Evolutionary conservation across 53 echinoderm and acorn worm genomes (phyloP), one percentile per base, ranked within the genome.

Genomic region (Echinarachnius parma): DNA sequence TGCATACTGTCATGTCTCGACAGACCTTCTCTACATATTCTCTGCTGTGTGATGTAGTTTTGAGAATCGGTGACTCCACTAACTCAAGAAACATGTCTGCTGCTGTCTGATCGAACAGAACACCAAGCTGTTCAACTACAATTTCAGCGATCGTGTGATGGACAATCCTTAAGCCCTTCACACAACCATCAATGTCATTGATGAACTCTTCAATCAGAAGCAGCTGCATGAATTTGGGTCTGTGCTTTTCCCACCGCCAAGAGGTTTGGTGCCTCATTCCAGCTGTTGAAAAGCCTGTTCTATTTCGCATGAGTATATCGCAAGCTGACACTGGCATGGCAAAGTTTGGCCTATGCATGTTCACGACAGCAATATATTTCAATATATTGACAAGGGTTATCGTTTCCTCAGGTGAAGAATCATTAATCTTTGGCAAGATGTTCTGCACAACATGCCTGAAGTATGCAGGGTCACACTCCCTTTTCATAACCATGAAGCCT

Each of bases 311-410:
- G 26, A 87, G 60, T 16, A 54, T 54, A 55, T 92, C 92, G 75
- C 92, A 92, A 37, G 80, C 80, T 7, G 92, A 80, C 7, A 80
- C 78, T 29, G 92, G 87, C 59, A 92, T 86, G 5, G 67, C 75
- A 54, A 78, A 76, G 1, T 78, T 81, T n/a, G 56, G 80, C n/a
- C 34, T 50, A 61, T 84, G 84, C 15, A 39, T 48, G 30, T 84
- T 83, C 27, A 92, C 49, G n/a, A 81, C 64, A n/a, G 92, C 86
- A 28, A 76, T 70, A n/a, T 81, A 84, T 45, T 91, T 91, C 4
- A 91, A 58, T 3, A 91, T 46, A 23, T 75, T 46, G 39, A 79
- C 25, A 28, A 53, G 30, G 34, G 18, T 52, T 19, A 9, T 34
- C 1, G 25, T 8, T 66, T 82, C 75, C 10, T 77, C n/a, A n/a